Conservation (phyloP, 1,140 invertebrate species). For the Agrilus planipennis region DNA sequence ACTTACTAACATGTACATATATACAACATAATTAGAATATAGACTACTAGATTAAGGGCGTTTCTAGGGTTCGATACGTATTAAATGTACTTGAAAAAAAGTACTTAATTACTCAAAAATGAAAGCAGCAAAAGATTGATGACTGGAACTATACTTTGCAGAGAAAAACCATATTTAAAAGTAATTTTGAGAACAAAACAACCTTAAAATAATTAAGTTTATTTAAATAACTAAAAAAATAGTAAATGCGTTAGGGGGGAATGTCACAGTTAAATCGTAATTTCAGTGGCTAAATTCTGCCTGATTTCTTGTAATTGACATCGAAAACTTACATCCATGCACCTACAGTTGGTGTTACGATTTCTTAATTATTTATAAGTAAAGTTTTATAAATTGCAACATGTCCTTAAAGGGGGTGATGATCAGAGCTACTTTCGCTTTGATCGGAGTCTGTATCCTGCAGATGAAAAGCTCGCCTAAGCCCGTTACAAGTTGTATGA, state of each 20-base stretch:
- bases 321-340: too few relatives aligned
- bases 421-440: conserved; percentile 9
- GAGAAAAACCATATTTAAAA: too few relatives aligned
- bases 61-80: too few relatives aligned
- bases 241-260: background rate
- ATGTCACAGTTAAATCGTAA: background rate
- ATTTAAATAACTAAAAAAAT: background rate
- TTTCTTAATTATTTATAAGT: conserved; percentile 14
- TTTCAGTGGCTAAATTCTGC: background rate
- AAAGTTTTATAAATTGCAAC: conserved; percentile 25
- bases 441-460: conserved; percentile 14
- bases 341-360: background rate
- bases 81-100: too few relatives aligned
- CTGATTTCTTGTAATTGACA: background rate
- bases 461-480: conserved; percentile 25
- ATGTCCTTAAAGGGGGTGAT: conserved; percentile 24
- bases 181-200: too few relatives aligned
- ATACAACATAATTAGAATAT: background rate
- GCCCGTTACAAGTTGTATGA: conserved; percentile 20
- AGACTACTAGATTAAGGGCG: too few relatives aligned
- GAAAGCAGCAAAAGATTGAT: too few relatives aligned
- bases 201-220: too few relatives aligned
- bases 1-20: background rate
- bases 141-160: too few relatives aligned
- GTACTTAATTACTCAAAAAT: too few relatives aligned